These are phyloP conservation scores for Andrena praecox DNA, from an alignment of 2,888 invertebrate species.

Conservation along the genomic window DNA sequence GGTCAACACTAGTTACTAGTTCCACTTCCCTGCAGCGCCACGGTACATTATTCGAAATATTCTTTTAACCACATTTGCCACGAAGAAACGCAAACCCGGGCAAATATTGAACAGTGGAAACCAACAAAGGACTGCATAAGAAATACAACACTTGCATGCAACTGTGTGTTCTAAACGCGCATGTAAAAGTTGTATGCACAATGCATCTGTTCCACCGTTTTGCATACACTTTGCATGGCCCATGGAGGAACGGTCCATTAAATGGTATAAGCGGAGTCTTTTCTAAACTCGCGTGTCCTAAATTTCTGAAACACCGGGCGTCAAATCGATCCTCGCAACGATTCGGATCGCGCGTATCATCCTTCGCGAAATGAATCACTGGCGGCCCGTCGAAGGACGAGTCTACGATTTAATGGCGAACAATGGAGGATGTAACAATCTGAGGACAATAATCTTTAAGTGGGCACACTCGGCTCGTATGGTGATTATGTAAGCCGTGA, in stretches of 20 bases:
- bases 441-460: conserved; percentile 52
- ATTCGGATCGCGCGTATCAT: background rate
- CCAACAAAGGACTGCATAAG: too few species aligned
- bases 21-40: too few species aligned
- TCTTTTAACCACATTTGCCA: too few species aligned
- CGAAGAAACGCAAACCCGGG: too few species aligned
- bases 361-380: conserved; percentile 40
- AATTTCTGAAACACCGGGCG: background rate
- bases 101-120: too few species aligned
- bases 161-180: too few species aligned
- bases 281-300: background rate
- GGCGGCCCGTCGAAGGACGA: conserved; percentile 48
- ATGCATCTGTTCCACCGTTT: background rate
- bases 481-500: conserved; percentile 47
- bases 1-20: too few species aligned
- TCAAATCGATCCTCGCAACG: background rate
- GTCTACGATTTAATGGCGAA: conserved; percentile 31
- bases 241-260: background rate
- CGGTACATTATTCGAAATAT: too few species aligned
- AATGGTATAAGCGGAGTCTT: too few species aligned
- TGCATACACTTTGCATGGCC: conserved; percentile 8
- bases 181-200: background rate
- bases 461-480: conserved; percentile 20
- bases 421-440: conserved; percentile 45
- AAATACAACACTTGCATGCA: too few species aligned